Conservation (phyloP, 2,113 vertebrate species). For the Symphodus melops region DNA sequence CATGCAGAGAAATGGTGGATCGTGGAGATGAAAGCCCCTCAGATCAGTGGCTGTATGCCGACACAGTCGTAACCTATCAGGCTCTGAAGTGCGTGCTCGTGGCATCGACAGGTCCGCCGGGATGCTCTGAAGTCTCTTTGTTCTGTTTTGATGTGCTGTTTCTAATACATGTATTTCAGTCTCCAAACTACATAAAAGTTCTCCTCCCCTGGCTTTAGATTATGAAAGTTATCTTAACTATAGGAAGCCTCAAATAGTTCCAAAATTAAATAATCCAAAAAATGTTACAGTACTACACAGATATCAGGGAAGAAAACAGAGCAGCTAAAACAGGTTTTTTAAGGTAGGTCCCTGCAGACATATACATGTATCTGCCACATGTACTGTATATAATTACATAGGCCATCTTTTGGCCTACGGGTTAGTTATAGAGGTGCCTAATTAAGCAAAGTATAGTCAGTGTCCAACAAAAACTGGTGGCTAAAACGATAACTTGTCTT, state of each 20-base stretch:
- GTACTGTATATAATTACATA: too few species aligned
- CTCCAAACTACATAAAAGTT: conserved; percentile 50
- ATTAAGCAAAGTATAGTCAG: too few species aligned
- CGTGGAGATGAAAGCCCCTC: conserved; percentile 73
- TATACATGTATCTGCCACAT: too few species aligned
- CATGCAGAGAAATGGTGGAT: conserved; percentile 62
- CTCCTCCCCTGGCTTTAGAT: conserved; percentile 50
- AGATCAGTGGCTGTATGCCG: conserved; percentile 66
- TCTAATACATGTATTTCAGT: conserved; percentile 45
- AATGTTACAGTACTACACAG: neutral
- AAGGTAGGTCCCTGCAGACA: too few species aligned
- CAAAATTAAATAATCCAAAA: conserved; percentile 39
- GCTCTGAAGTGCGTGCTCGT: conserved; percentile 58
- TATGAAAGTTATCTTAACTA: conserved; percentile 37
- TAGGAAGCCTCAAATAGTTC: conserved; percentile 35
- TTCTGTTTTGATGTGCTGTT: conserved; percentile 67
- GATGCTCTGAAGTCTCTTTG: conserved; percentile 68
- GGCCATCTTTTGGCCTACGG: too few species aligned
- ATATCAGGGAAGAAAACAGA: neutral
- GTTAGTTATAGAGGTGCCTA: too few species aligned
- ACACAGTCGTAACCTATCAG: conserved; percentile 71
- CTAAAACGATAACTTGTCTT: too few species aligned
- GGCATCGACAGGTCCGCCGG: conserved; percentile 66
- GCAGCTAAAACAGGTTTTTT: too few species aligned
- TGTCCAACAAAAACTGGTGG: too few species aligned